phyloP scores from a whole-genome alignment of 2,113 vertebrate genomes.

The Mormyrus iriodes region DNA sequence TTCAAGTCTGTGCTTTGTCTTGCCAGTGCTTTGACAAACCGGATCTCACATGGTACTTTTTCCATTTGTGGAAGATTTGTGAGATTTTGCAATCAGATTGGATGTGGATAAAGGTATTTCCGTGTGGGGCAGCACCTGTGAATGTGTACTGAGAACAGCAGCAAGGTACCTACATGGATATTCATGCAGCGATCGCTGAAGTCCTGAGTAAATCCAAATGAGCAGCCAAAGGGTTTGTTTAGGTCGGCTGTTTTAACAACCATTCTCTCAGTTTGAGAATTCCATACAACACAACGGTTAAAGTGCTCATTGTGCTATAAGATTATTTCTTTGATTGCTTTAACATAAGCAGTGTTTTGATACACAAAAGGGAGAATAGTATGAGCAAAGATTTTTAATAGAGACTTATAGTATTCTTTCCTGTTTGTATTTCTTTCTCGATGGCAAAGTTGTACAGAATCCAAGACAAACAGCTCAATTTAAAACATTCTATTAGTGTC shows the following conservation, averaged over 20 bases:
- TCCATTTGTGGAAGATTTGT: neutral
- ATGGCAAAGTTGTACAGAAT: too few relatives aligned
- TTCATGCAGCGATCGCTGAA: neutral
- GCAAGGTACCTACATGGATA: neutral
- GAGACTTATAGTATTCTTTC: too few relatives aligned
- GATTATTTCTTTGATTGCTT: neutral
- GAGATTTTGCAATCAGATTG: neutral
- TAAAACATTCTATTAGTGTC: too few relatives aligned
- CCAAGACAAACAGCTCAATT: too few relatives aligned
- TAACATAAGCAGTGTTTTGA: neutral
- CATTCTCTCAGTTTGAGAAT: neutral
- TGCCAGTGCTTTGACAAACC: neutral
- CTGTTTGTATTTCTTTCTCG: too few relatives aligned
- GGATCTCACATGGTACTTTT: neutral
- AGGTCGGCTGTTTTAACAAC: neutral
- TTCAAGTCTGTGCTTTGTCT: neutral
- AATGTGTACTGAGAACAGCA: neutral
- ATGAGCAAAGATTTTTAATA: too few relatives aligned
- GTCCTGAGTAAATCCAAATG: neutral
- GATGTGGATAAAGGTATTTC: neutral
- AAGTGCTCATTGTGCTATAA: neutral
- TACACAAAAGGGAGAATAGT: too few relatives aligned
- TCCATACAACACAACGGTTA: neutral
- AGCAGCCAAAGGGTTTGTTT: neutral
- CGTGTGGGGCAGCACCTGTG: neutral